These are phyloP conservation scores for Tachuris rubrigastra DNA, from an alignment of 2,113 vertebrate genomes.

Conservation along the genomic window DNA sequence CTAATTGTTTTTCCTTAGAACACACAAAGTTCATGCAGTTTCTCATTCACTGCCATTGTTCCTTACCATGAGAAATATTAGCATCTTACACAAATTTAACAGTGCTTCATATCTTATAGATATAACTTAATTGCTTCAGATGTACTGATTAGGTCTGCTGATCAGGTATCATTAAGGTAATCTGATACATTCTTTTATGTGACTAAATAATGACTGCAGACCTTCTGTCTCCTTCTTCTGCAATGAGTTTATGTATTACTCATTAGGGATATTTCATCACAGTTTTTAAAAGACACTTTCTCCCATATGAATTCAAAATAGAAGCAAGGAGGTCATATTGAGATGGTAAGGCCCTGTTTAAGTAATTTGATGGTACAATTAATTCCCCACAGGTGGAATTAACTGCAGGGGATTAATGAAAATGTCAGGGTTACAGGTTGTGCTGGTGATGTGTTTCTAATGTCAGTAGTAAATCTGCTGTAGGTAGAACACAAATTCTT, in stretches of 20 bases:
- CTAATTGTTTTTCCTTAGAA: neutral
- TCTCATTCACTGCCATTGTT: conserved; percentile 1
- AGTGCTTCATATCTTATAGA: conserved; percentile 63
- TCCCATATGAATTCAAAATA: conserved; percentile 2
- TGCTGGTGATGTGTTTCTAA: conserved; percentile 55
- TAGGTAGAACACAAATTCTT: conserved; percentile 52
- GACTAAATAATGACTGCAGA: neutral
- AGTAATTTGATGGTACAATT: conserved; percentile 57
- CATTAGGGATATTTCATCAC: conserved; percentile 36
- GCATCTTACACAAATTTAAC: neutral
- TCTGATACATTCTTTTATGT: conserved; percentile 22
- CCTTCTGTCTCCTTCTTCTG: conserved; percentile 25
- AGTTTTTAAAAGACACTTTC: conserved; percentile 15
- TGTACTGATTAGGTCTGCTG: conserved; percentile 33
- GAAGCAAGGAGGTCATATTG: conserved; percentile 1
- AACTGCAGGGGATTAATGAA: conserved; percentile 60
- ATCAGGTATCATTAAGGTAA: conserved; percentile 51
- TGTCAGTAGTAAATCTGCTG: conserved; percentile 53
- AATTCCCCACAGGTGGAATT: conserved; percentile 59
- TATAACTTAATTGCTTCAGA: conserved; percentile 49
- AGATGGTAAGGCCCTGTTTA: conserved; percentile 29
- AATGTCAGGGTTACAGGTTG: conserved; percentile 54
- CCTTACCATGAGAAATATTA: neutral
- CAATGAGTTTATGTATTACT: conserved; percentile 1
- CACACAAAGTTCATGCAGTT: neutral